Percentiles rank a stretch among this genome's conserved stretches.
Evolutionary conservation across 2,888 invertebrate species (phyloP).

Genomic region (Sceliomorpha sp.): DNA sequence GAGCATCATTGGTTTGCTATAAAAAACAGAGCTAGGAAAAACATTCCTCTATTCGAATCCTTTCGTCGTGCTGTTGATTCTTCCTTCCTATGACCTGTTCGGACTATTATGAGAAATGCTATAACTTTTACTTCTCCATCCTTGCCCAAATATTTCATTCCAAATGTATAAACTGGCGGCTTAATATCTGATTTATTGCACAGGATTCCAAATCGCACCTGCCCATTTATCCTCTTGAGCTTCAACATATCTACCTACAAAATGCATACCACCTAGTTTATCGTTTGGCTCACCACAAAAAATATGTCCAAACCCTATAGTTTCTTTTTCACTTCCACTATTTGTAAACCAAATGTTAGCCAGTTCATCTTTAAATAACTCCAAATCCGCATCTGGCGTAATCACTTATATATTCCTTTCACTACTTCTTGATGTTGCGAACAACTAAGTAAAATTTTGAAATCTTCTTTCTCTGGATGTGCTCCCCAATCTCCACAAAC

Average conservation of each 20-base stretch:
- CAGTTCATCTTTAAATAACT: constrained; percentile 24
- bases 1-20: no score
- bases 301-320: constrained; percentile 21
- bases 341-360: constrained; percentile 23
- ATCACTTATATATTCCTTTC: constrained; percentile 31
- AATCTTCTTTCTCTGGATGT: constrained; percentile 36
- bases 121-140: constrained; percentile 9
- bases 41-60: no score
- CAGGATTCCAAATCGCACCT: constrained; percentile 9
- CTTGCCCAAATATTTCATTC: constrained; percentile 13
- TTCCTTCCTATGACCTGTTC: no score
- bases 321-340: constrained; percentile 21
- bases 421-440: constrained; percentile 36
- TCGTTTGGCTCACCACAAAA: constrained; percentile 17
- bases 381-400: constrained; percentile 26
- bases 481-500: constrained; percentile 36
- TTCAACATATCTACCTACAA: constrained; percentile 14
- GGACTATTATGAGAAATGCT: no score
- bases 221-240: constrained; percentile 12
- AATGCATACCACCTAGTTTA: constrained; percentile 13
- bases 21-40: no score
- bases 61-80: no score
- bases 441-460: constrained; percentile 37
- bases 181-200: constrained; percentile 13
- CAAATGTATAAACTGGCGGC: constrained; percentile 11